phyloP scores from a whole-genome alignment of 1,140 invertebrate genomes.

The Hermatobates lingyangjiaoensis region DNA sequence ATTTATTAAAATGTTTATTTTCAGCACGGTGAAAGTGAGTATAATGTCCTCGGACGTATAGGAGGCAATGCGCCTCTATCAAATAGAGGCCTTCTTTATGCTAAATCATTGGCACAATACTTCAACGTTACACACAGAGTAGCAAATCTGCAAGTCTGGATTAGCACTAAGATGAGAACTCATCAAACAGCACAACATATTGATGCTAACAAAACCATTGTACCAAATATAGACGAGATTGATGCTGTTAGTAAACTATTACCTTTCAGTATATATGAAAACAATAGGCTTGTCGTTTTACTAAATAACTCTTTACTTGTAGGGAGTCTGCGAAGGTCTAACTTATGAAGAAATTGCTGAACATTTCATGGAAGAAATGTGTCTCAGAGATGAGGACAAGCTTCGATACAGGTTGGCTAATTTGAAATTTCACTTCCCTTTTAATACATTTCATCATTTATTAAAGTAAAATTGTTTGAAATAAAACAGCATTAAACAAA shows the following conservation, averaged over 20 bases:
- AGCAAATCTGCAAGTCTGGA: slow-evolving; percentile 63
- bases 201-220: slow-evolving; percentile 57
- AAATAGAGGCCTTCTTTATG: slow-evolving; percentile 58
- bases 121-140: slow-evolving; percentile 42
- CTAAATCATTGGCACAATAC: slow-evolving; percentile 48
- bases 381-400: slow-evolving; percentile 77
- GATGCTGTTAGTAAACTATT: slow-evolving; percentile 54
- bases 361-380: slow-evolving; percentile 76
- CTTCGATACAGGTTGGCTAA: slow-evolving; percentile 74
- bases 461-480: too few species aligned
- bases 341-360: slow-evolving; percentile 87
- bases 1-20: slow-evolving; percentile 16
- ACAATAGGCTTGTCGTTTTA: neutral
- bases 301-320: slow-evolving; percentile 16
- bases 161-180: slow-evolving; percentile 66
- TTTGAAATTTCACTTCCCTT: too few species aligned
- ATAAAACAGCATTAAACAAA: too few species aligned
- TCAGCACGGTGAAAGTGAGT: slow-evolving; percentile 82
- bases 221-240: slow-evolving; percentile 69
- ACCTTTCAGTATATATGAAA: neutral
- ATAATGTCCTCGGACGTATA: slow-evolving; percentile 75
- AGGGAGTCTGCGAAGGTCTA: slow-evolving; percentile 82
- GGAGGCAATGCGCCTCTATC: slow-evolving; percentile 76
- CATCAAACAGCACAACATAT: slow-evolving; percentile 68
- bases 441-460: too few species aligned